Percentiles rank a stretch among this genome's conserved stretches.
Conservation (phyloP, 2,888 invertebrate genomes). For the Lithophane socia region DNA sequence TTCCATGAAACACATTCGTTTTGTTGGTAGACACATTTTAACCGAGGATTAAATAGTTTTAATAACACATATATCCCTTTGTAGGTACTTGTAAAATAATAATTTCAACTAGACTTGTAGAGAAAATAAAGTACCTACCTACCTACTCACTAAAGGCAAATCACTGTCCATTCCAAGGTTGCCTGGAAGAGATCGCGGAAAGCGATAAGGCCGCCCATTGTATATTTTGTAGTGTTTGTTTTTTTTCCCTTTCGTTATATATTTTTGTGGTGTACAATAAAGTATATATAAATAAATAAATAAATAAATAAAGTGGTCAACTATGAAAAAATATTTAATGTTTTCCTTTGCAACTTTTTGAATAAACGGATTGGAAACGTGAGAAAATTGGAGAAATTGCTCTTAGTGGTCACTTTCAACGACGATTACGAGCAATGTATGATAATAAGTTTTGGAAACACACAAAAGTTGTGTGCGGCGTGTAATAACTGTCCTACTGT, state of each 20-base stretch:
- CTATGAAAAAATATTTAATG: background rate
- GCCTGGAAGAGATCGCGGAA: no score
- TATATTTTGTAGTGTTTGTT: no score
- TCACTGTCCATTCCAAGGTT: no score
- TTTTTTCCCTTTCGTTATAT: no score
- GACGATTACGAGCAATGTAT: conserved; percentile 21
- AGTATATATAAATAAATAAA: no score
- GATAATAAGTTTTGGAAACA: conserved; percentile 48
- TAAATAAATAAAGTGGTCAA: no score
- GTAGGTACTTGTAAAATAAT: background rate
- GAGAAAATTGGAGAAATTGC: conserved; percentile 39
- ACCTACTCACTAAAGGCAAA: background rate
- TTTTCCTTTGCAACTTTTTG: conserved; percentile 5
- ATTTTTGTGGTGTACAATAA: no score
- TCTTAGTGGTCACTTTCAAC: conserved; percentile 35
- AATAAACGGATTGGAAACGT: conserved; percentile 19
- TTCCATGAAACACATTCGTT: background rate
- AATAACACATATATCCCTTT: background rate
- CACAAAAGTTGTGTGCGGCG: conserved; percentile 21
- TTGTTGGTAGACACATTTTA: background rate
- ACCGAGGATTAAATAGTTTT: background rate
- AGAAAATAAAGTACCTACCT: background rate
- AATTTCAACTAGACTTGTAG: background rate
- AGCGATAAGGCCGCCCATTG: no score
- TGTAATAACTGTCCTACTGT: conserved; percentile 26